Conservation (phyloP, 2,888 invertebrate species). For the Pterobdella sp. region DNA sequence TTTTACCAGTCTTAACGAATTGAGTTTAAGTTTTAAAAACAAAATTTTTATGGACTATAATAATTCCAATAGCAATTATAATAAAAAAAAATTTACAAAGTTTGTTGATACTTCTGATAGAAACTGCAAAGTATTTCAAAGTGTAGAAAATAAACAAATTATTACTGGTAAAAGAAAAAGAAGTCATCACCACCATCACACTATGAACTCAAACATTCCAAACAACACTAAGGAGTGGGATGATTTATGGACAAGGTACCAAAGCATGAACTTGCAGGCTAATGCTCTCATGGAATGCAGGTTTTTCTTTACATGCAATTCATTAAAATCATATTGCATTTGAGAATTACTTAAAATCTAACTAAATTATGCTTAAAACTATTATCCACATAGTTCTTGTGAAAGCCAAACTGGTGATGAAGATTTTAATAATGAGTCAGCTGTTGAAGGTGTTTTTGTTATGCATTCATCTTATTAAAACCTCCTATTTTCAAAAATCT, state of each 20-base stretch:
- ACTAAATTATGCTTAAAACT: no score
- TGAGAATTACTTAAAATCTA: no score
- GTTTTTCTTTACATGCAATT: no score
- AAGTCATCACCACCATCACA: constrained; percentile 3
- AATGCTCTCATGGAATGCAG: background rate
- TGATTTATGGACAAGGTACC: background rate
- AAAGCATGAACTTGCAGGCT: background rate
- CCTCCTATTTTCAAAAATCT: no score
- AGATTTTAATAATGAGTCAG: no score
- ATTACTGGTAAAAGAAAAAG: constrained; percentile 6
- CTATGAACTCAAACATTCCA: background rate
- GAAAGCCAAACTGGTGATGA: no score
- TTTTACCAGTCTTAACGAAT: background rate
- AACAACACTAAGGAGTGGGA: constrained; percentile 7
- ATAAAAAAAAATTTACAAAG: background rate
- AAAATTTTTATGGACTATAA: background rate
- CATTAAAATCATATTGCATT: no score
- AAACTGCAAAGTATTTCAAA: background rate
- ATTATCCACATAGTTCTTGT: no score
- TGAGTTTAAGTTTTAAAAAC: constrained; percentile 3
- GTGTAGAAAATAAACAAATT: background rate
- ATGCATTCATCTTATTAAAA: no score
- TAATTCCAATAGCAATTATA: background rate
- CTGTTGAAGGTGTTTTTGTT: no score
- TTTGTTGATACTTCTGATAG: background rate